Conservation (phyloP, 2,113 vertebrate species). For the Cyanoliseus patagonus region DNA sequence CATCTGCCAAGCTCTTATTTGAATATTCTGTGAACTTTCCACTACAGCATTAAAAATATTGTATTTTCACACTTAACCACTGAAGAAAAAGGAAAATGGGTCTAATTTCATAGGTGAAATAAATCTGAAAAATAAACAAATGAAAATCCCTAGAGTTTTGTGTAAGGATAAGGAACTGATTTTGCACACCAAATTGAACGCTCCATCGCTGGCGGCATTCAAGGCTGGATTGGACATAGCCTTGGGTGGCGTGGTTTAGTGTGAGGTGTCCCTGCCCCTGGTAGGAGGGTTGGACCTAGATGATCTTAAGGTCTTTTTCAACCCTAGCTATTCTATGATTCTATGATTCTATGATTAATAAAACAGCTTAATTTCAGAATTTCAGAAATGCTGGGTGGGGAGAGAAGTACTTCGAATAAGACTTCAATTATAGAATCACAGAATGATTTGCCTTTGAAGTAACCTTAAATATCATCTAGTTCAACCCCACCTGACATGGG, state of each 20-base stretch:
- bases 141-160: background rate
- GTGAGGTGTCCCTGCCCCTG: no score
- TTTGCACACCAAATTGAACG: background rate
- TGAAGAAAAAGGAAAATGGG: background rate
- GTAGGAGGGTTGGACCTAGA: no score
- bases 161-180: background rate
- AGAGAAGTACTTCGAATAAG: background rate
- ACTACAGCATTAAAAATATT: constrained; percentile 11
- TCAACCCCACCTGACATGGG: background rate
- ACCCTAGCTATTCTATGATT: no score
- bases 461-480: background rate
- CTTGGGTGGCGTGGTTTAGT: no score
- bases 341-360: background rate
- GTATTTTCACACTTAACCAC: background rate
- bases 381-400: background rate
- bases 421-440: background rate
- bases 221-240: no score
- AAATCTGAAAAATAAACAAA: background rate
- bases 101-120: background rate
- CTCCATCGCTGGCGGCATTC: no score
- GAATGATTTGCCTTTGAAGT: background rate
- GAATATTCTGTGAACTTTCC: background rate
- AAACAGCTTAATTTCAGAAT: background rate
- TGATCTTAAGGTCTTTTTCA: no score
- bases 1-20: constrained; percentile 10